Base-by-base conservation (phyloP, 2,113 vertebrate genomes). In the Scytalopus superciliaris region DNA sequence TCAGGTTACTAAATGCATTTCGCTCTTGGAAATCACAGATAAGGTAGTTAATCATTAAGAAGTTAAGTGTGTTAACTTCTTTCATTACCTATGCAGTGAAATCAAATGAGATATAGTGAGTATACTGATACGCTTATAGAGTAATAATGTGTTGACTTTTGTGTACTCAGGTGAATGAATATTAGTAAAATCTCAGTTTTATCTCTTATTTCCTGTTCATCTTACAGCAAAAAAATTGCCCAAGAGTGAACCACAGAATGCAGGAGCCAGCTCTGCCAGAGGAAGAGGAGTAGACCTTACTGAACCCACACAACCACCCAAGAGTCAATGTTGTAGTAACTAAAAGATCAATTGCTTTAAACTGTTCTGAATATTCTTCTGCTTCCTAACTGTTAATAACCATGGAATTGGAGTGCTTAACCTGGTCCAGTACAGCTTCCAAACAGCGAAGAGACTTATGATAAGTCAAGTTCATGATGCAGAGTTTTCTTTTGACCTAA, bases 231-330 rank as follows among this genome's bases (percentile, higher is more conserved):
- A 99, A 98, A 99, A 99, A 93, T 97, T 99, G 92, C 99, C 99
- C 72, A 99, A 99, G 98, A 99, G 98, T 62, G 99, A 99, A 98
- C 99, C 99, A 92, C 99, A 99, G 91, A 98, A 98, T 60, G 94
- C 98, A 68, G 98, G 98, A 89, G 94, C 98, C 82, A 98, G 90
- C 96, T 98, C 98, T 84, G 97, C 98, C 60, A 98, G 99, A 98
- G 99, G 98, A 98, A 98, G 99, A 97, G 99, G 99, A 66, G 99
- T 99, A 97, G 99, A 99, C 97, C 99, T 99, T 97, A 99, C 99
- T 37, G 99, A 99, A 98, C 98, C 99, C 52, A 98, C 99, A 69
- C 99, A 99, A 96, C 98, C 98, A 96, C 96, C 98, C 98, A 99
- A 99, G 98, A 98, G 98, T 92, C 97, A 99, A 97, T 99, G 99